Evolutionary conservation across 2,888 invertebrate species (phyloP), one percentile per base, ranked within the genome.

Genomic region (Polydrusus pterygomalis): DNA sequence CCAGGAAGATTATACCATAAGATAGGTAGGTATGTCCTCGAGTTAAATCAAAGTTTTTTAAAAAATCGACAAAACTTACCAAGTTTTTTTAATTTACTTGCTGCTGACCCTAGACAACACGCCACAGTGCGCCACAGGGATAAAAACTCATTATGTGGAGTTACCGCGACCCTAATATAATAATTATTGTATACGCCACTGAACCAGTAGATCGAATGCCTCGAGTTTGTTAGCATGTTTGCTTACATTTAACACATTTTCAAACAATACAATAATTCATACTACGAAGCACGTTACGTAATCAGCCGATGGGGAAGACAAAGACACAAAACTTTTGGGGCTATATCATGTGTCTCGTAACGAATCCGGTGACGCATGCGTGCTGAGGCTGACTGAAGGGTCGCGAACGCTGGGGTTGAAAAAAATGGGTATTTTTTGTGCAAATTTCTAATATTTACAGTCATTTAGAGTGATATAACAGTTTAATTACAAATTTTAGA

Each of bases 401-500:
- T 6, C 3, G 51, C 11, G 11, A 51, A 51, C 11, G 11, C 18
- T 43, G 38, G 34, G 58, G 15, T 2, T 13, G 15, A 8, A 38
- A 18, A 38, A 56, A 60, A 38, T 45, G 64, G 30, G 20, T 47
- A 47, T 64, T 45, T 63, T 45, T 45, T 11, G 45, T 64, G 64
- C 47, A 64, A 15, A 13, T 64, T 25, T 64, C 25, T 13, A 3
- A 34, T 6, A 34, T 9, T 34, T 34, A 34, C 34, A 11, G 11
- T n/a, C 2, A 11, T 60, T 60, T 15, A 9, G 9, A n/a, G 20
- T 25, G 25, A 25, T 25, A 15, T 8, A 34, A 56, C 17, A 34
- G 38, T 38, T 38, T 60, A 38, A 34, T 15, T 56, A 15, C 10
- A 56, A 56, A 56, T 60, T 81, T 81, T 82, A 82, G 81, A 15